Evolutionary conservation across 1,140 invertebrate species (phyloP), one percentile per base, ranked within the genome.

Genomic region (Pseudomyrmex concolor): DNA sequence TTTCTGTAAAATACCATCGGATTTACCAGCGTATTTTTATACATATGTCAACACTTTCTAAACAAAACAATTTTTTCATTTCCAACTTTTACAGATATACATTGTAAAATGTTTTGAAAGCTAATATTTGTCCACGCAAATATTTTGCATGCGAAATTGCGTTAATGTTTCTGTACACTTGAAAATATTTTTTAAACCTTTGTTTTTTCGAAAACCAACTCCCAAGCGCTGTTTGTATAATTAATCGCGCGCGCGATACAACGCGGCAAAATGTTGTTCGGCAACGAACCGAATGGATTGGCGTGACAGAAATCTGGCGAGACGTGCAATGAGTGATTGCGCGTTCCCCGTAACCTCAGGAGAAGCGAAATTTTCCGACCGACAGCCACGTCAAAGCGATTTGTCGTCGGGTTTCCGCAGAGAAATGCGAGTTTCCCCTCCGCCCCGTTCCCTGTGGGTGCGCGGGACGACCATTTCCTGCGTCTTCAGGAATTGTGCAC

Each of bases 351-450:
- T 85, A 89, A 89, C 87, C 87, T 89, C 86, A 82, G 84, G 70
- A 84, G 83, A 85, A 85, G 84, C 80, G 86, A 92, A 91, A 92
- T 93, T 92, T 92, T 92, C 92, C 89, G 88, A 90, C 89, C 91
- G 91, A 88, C 91, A 91, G 89, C 90, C 92, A 92, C 92, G 92
- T 92, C 89, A 89, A 91, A 90, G 89, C 92, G 91, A 92, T 92
- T 93, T 93, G 91, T 92, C 91, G 85, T 73, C 83, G 86, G 81
- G 85, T 88, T 89, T 89, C 87, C 85, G 82, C 63, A 89, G 88
- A 89, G 88, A 89, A 86, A 89, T 89, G 88, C 77, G 84, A 88
- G 64, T 84, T 74, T 80, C 84, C 81, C 60, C 3, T 7, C 5
- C 34, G 0, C 34, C 5, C 0, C 34, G 0, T 34, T 34, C 34